These are phyloP conservation scores for Panagrolaimus sp. DNA, from an alignment of 1,140 invertebrate genomes.

Conservation along the genomic window DNA sequence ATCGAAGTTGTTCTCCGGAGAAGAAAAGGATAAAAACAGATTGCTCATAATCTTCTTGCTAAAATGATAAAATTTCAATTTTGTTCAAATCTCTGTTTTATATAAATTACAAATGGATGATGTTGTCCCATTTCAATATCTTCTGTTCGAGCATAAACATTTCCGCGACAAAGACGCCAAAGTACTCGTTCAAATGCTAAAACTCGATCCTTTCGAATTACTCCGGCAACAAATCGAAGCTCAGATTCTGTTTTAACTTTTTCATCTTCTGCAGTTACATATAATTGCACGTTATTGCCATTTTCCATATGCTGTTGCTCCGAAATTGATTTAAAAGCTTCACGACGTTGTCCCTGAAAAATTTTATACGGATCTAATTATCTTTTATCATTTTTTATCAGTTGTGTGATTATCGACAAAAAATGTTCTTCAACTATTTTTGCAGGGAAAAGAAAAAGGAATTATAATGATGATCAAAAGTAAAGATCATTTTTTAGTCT, in stretches of 20 bases:
- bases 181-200: conserved; percentile 53
- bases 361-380: not conserved
- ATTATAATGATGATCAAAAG: conserved; percentile 16
- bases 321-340: conserved; percentile 24
- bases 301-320: conserved; percentile 17
- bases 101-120: not conserved
- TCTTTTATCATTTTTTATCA: conserved; percentile 1
- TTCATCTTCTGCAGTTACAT: conserved; percentile 14
- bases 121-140: not conserved
- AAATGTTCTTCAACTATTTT: too few relatives aligned
- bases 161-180: conserved; percentile 55
- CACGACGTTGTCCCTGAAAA: not conserved
- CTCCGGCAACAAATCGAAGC: conserved; percentile 48
- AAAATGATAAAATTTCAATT: not conserved
- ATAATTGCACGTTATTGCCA: conserved; percentile 29
- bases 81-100: conserved; percentile 17
- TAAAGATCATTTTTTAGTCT: conserved; percentile 22
- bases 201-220: conserved; percentile 34
- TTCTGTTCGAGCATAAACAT: conserved; percentile 47
- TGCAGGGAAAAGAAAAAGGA: too few relatives aligned
- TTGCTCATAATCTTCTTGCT: conserved; percentile 22
- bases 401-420: too few relatives aligned
- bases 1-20: conserved; percentile 64
- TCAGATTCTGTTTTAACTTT: conserved; percentile 25
- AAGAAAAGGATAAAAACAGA: conserved; percentile 64